Conservation (phyloP, 2,113 vertebrate genomes). For the Telmatochromis sp. region DNA sequence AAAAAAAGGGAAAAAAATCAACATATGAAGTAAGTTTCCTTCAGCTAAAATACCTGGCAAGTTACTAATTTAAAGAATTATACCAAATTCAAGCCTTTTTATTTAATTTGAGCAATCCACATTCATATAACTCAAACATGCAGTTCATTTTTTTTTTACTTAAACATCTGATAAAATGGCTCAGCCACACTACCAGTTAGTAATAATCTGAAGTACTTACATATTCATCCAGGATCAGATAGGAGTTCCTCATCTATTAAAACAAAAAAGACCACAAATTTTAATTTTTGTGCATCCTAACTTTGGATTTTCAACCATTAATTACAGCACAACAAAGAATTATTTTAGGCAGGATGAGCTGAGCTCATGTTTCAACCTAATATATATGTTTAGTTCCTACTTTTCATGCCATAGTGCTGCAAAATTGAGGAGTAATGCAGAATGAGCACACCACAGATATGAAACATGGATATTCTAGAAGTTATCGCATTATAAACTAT, state of each 20-base stretch:
- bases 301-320: not conserved
- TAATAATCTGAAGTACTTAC: constrained; percentile 73
- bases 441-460: not conserved
- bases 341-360: not conserved
- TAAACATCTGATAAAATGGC: not conserved
- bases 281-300: not conserved
- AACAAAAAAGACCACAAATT: not conserved
- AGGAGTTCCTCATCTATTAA: constrained; percentile 93
- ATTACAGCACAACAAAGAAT: not conserved
- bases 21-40: not conserved
- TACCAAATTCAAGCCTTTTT: not conserved
- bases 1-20: not conserved
- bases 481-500: not conserved
- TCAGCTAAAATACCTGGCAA: not conserved
- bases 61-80: not conserved
- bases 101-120: not conserved
- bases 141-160: not conserved
- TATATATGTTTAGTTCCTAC: not conserved
- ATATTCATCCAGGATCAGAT: constrained; percentile 95
- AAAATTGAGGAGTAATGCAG: not conserved
- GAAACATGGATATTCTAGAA: not conserved
- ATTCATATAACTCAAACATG: not conserved
- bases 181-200: not conserved
- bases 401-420: not conserved
- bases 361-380: not conserved